Conservation (phyloP, 1,140 invertebrate genomes). For the Zophobas morio region DNA sequence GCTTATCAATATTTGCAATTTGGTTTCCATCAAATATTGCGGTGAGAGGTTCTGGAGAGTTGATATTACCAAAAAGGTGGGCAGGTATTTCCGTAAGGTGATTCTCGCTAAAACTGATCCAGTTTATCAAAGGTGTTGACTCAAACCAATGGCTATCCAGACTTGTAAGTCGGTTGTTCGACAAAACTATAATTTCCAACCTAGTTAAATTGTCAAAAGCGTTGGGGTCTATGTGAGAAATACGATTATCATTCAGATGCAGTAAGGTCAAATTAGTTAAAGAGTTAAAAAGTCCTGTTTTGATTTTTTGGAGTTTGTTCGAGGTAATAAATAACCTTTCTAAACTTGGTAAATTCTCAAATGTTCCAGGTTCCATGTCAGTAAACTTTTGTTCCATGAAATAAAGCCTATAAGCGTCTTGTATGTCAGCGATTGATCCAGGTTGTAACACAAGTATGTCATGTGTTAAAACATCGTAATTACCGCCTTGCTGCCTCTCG, state of each 20-base stretch:
- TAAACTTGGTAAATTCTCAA: too few relatives aligned
- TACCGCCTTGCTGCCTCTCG: too few relatives aligned
- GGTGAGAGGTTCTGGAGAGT: conserved; percentile 42
- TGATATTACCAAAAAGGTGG: conserved; percentile 51
- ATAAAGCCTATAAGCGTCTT: too few relatives aligned
- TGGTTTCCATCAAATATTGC: conserved; percentile 56
- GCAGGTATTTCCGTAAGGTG: conserved; percentile 50
- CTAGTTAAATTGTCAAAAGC: conserved; percentile 6
- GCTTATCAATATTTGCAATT: conserved; percentile 50
- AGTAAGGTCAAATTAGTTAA: conserved; percentile 50
- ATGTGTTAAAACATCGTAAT: too few relatives aligned
- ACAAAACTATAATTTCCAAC: background rate
- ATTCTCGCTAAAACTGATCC: conserved; percentile 53
- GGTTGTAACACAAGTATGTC: too few relatives aligned
- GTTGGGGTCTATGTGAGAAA: conserved; percentile 44
- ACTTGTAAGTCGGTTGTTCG: conserved; percentile 1
- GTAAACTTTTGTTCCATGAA: too few relatives aligned
- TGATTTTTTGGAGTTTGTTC: too few relatives aligned
- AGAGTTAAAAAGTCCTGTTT: background rate
- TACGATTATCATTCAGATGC: conserved; percentile 53
- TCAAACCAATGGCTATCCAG: conserved; percentile 51
- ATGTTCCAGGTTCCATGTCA: too few relatives aligned
- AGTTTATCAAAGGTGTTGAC: conserved; percentile 48
- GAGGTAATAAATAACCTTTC: too few relatives aligned
- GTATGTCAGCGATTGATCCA: too few relatives aligned